Evolutionary conservation across 1,140 invertebrate genomes (phyloP).

Genomic region (Atopsyche davidsoni): DNA sequence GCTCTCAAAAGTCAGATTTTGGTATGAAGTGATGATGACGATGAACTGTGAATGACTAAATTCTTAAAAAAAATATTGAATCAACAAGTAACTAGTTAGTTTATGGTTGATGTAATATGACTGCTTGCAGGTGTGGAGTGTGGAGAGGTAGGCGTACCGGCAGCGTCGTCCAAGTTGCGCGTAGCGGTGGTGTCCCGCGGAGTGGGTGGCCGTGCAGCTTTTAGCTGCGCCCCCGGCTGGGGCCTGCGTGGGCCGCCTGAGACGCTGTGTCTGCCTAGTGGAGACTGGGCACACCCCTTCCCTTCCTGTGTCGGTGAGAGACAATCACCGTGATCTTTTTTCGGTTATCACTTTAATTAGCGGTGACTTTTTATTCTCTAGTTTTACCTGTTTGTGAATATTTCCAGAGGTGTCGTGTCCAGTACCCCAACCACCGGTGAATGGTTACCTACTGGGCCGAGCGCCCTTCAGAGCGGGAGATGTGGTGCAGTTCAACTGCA

Average conservation of each 20-base stretch:
- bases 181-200: slow-evolving; percentile 66
- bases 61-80: not conserved
- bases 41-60: too few species aligned
- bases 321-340: too few species aligned
- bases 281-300: slow-evolving; percentile 71
- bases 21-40: too few species aligned
- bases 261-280: slow-evolving; percentile 68
- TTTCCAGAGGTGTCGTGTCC: slow-evolving; percentile 68
- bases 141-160: slow-evolving; percentile 53
- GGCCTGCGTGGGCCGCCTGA: slow-evolving; percentile 67
- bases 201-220: slow-evolving; percentile 70
- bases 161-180: slow-evolving; percentile 48
- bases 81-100: too few species aligned
- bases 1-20: too few species aligned
- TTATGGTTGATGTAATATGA: slow-evolving; percentile 1
- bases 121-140: slow-evolving; percentile 61
- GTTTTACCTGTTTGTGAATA: not conserved
- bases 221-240: slow-evolving; percentile 73
- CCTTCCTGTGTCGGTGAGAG: slow-evolving; percentile 67
- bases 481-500: slow-evolving; percentile 78
- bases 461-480: slow-evolving; percentile 74
- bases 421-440: slow-evolving; percentile 61
- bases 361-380: not conserved
- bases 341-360: not conserved
- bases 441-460: slow-evolving; percentile 68